Conservation (phyloP, 2,797 vertebrate species). For the Apodemus agrarius region DNA sequence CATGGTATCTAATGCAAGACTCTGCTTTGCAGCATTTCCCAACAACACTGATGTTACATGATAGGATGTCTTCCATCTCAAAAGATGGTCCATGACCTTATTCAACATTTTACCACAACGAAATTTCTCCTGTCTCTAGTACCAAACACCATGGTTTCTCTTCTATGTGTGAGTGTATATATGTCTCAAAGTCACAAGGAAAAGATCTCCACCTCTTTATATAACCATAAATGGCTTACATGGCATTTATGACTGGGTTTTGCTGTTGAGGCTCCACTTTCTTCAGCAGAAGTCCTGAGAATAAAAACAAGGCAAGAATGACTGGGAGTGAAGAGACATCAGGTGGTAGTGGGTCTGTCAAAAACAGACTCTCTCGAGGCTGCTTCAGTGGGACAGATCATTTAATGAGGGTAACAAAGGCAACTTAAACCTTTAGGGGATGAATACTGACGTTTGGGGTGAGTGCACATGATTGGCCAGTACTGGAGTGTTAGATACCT, state of each 20-base stretch:
- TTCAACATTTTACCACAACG: background rate
- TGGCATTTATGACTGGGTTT: background rate
- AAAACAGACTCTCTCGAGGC: too few species aligned
- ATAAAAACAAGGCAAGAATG: background rate
- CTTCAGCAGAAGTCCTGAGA: background rate
- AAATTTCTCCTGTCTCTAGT: background rate
- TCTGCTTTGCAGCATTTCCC: background rate
- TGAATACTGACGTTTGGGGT: background rate
- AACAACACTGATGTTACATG: background rate
- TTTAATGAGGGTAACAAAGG: background rate
- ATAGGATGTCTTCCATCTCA: fast-evolving
- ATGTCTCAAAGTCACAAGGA: background rate
- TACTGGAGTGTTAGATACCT: background rate
- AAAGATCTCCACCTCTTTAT: background rate
- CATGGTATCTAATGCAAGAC: background rate
- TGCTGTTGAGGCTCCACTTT: background rate
- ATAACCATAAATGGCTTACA: background rate
- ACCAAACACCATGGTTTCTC: background rate
- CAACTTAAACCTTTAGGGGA: background rate
- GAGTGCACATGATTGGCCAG: background rate
- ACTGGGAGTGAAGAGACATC: background rate
- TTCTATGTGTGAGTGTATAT: background rate
- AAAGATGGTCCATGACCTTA: background rate
- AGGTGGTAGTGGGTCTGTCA: too few species aligned
- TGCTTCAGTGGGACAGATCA: background rate